These are phyloP conservation scores for Eclectus roratus DNA, from an alignment of 2,113 vertebrate species.

Conservation along the genomic window DNA sequence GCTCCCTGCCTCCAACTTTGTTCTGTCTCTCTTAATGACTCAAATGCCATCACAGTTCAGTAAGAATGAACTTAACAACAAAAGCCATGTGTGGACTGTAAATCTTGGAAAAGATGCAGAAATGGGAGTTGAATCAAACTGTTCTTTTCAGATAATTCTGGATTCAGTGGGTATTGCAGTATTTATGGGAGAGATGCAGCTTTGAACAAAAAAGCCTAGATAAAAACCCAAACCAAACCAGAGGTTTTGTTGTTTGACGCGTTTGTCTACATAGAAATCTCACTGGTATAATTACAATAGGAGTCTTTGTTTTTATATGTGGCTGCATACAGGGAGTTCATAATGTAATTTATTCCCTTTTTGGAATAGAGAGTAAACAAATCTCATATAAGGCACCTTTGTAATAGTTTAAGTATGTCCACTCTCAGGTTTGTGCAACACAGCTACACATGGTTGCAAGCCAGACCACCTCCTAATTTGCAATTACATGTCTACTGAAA, in stretches of 20 bases:
- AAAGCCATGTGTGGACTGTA: slow-evolving; percentile 23
- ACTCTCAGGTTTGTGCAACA: background rate
- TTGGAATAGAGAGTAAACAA: background rate
- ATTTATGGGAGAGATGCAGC: background rate
- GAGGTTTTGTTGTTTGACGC: background rate
- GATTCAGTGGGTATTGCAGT: background rate
- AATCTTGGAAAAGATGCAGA: background rate
- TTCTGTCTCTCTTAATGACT: background rate
- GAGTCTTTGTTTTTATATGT: background rate
- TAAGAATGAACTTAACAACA: background rate
- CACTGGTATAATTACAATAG: background rate
- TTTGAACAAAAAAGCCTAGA: background rate
- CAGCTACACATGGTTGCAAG: background rate
- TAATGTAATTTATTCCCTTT: background rate
- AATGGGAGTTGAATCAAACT: background rate
- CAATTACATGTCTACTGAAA: background rate
- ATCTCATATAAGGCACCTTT: background rate
- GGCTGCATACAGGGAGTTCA: background rate
- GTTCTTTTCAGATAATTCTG: background rate
- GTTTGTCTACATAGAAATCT: background rate
- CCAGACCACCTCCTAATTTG: background rate
- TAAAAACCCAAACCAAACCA: background rate
- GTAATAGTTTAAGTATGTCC: background rate
- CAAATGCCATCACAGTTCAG: background rate
- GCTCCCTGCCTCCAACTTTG: background rate